phyloP scores from a whole-genome alignment of 2,113 vertebrate species.

The Heterocephalus glaber region DNA sequence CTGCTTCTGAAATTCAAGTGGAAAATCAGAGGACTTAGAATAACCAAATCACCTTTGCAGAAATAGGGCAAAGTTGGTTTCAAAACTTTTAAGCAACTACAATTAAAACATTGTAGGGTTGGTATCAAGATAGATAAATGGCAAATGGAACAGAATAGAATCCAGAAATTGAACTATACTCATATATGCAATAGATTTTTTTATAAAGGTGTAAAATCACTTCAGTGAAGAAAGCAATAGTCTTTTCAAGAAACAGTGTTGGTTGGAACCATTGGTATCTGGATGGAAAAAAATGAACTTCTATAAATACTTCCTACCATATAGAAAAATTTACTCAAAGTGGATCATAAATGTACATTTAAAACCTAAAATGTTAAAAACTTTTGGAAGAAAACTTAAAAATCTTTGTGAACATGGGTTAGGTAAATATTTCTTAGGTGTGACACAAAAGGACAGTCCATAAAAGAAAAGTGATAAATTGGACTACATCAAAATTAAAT shows the following conservation, averaged over 20 bases:
- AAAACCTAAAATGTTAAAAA: constrained; percentile 26
- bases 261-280: background rate
- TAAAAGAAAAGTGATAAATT: constrained; percentile 32
- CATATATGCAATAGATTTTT: background rate
- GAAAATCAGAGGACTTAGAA: background rate
- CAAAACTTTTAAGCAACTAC: background rate
- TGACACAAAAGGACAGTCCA: background rate
- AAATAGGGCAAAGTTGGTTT: constrained; percentile 1
- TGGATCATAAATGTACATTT: background rate
- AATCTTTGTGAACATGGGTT: background rate
- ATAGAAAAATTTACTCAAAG: background rate
- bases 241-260: constrained; percentile 50
- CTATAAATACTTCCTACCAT: background rate
- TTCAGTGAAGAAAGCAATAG: background rate
- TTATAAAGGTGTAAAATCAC: background rate
- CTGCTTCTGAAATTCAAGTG: background rate
- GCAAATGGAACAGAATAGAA: background rate
- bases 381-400: constrained; percentile 35
- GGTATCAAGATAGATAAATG: background rate
- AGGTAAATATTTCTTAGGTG: constrained; percentile 12
- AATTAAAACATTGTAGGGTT: background rate
- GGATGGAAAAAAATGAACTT: background rate
- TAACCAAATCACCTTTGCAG: background rate
- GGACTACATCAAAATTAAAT: constrained; percentile 5
- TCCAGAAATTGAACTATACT: background rate